Percentiles rank a stretch among this genome's conserved stretches.
Evolutionary conservation across 1,140 invertebrate genomes (phyloP).

Genomic region (Diabrotica virgifera): DNA sequence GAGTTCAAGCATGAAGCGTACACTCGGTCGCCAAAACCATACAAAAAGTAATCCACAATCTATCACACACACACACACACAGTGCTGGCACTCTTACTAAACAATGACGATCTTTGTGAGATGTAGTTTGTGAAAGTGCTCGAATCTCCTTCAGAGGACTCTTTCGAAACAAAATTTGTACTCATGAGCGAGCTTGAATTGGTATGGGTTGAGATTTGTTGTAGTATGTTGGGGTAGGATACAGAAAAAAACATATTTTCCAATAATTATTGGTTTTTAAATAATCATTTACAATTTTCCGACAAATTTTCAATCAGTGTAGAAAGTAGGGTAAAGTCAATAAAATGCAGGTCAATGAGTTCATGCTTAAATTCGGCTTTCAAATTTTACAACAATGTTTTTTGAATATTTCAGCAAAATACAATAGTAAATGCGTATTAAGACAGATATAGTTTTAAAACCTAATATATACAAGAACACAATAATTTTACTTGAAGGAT

Average conservation of each 20-base stretch:
- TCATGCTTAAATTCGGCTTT: too few relatives aligned
- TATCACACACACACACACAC: not conserved
- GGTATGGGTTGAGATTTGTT: not conserved
- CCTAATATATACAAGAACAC: too few relatives aligned
- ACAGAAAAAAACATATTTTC: not conserved
- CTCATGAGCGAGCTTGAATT: constrained; percentile 4
- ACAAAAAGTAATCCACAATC: not conserved
- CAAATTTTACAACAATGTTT: too few relatives aligned
- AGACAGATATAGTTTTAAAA: too few relatives aligned
- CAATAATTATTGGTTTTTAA: too few relatives aligned
- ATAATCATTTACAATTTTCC: too few relatives aligned
- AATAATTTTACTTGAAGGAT: too few relatives aligned
- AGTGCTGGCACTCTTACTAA: not conserved
- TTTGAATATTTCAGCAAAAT: too few relatives aligned
- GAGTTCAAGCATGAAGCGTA: not conserved
- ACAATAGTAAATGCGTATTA: too few relatives aligned
- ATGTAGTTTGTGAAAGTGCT: constrained; percentile 4
- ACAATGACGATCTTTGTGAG: not conserved
- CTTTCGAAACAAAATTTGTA: not conserved
- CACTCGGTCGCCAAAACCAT: not conserved
- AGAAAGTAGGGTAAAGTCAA: too few relatives aligned
- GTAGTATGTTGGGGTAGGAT: not conserved
- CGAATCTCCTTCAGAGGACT: not conserved
- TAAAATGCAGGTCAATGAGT: too few relatives aligned
- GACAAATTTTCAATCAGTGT: too few relatives aligned